These are phyloP conservation scores for Apis laboriosa DNA, from an alignment of 1,140 invertebrate species.

Conservation along the genomic window DNA sequence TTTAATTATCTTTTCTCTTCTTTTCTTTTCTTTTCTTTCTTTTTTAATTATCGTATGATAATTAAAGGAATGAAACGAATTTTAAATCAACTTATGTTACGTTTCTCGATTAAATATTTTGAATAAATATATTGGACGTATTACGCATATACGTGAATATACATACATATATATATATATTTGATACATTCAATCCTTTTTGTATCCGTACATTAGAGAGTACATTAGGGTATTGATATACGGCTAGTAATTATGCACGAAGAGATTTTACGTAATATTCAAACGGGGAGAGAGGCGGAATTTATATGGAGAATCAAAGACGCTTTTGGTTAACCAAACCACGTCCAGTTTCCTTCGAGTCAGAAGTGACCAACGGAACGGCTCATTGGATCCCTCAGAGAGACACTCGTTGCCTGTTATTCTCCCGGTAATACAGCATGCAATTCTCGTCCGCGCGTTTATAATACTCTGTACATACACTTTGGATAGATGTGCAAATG, in stretches of 20 bases:
- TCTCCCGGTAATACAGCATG: conserved; percentile 47
- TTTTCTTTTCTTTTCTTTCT: no score
- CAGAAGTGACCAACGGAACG: conserved; percentile 38
- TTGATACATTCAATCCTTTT: neutral
- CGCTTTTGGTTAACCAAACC: conserved; percentile 55
- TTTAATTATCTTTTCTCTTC: neutral
- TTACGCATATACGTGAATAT: no score
- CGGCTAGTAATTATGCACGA: conserved; percentile 26
- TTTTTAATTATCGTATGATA: neutral
- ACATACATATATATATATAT: neutral
- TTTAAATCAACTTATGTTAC: neutral
- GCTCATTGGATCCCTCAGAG: conserved; percentile 37
- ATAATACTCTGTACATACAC: conserved; percentile 32
- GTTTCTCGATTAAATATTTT: no score
- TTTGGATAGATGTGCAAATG: conserved; percentile 29
- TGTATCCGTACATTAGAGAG: no score
- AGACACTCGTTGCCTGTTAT: conserved; percentile 51
- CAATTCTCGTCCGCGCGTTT: conserved; percentile 40
- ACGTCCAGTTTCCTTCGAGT: conserved; percentile 46
- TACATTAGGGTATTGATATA: conserved; percentile 18
- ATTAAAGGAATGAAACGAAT: neutral
- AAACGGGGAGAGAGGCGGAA: neutral
- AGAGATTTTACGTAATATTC: conserved; percentile 22
- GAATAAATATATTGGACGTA: neutral
- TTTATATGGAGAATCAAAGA: conserved; percentile 53